These are phyloP conservation scores for Cryptus armator DNA, from an alignment of 2,888 invertebrate species.

Conservation along the genomic window DNA sequence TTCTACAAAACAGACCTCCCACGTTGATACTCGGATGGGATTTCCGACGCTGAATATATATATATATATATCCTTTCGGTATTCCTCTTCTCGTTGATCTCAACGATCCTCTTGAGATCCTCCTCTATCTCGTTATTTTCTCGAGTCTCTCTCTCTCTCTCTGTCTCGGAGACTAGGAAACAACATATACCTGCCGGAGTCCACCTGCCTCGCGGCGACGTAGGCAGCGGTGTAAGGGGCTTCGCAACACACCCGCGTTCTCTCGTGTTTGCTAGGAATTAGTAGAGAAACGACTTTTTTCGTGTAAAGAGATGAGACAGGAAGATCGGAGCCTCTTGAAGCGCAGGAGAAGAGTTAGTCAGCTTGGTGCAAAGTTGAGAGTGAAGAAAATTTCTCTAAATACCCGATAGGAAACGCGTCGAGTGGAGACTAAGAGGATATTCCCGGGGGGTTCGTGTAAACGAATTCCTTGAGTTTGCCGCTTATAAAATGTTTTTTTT, in stretches of 20 bases:
- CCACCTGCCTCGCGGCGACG: constrained; percentile 74
- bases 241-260: constrained; percentile 51
- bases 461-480: constrained; percentile 34
- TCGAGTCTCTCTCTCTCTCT: constrained; percentile 63
- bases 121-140: constrained; percentile 26
- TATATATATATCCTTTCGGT: constrained; percentile 38
- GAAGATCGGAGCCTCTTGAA: constrained; percentile 32
- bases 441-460: constrained; percentile 5
- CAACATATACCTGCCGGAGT: constrained; percentile 80
- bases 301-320: constrained; percentile 7
- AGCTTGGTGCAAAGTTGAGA: background rate
- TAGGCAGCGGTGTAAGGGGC: background rate
- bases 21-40: constrained; percentile 63
- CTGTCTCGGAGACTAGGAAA: constrained; percentile 77
- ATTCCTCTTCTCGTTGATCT: constrained; percentile 22
- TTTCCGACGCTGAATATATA: constrained; percentile 36
- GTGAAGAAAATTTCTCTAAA: constrained; percentile 25
- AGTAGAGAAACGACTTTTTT: constrained; percentile 76
- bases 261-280: constrained; percentile 77
- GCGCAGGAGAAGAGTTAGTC: constrained; percentile 11
- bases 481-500: constrained; percentile 24
- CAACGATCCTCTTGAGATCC: constrained; percentile 32
- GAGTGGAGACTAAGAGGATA: constrained; percentile 31
- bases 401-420: constrained; percentile 47
- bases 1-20: constrained; percentile 51